Conservation (phyloP, 2,113 vertebrate species). For the Erythrocercus mccallii region DNA sequence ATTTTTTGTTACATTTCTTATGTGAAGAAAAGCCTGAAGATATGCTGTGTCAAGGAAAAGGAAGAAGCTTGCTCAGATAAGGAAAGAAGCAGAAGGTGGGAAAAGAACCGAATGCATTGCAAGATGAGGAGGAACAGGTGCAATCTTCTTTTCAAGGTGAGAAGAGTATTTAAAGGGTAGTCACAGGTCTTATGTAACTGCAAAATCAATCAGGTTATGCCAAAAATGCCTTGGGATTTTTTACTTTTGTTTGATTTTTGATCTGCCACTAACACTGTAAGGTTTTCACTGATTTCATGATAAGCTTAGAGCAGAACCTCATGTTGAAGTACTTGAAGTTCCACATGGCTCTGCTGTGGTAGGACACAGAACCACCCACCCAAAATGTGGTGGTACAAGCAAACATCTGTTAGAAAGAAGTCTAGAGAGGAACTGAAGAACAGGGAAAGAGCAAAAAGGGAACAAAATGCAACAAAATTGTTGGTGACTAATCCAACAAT, state of each 20-base stretch:
- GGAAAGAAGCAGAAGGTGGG: not conserved
- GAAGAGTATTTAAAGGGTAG: not conserved
- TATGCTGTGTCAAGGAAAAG: conserved; percentile 1
- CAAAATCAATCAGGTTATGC: not conserved
- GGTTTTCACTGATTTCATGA: not conserved
- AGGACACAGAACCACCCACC: not conserved
- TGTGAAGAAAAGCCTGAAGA: not conserved
- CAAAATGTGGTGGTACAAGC: not conserved
- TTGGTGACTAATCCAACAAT: not conserved
- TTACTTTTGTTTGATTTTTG: not conserved
- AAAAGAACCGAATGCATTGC: not conserved
- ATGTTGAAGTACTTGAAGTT: not conserved
- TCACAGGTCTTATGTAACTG: not conserved
- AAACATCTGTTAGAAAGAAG: not conserved
- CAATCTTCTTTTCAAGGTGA: conserved; percentile 2
- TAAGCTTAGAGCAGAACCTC: not conserved
- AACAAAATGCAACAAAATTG: not conserved
- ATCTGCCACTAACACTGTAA: not conserved
- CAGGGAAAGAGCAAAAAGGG: not conserved
- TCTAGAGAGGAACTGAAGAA: not conserved
- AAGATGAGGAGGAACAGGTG: conserved; percentile 16
- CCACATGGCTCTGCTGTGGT: not conserved
- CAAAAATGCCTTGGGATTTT: not conserved
- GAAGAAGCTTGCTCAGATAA: not conserved
- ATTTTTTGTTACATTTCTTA: not conserved